Percentiles rank a stretch among this genome's conserved stretches.
These are phyloP conservation scores for Caracal caracal DNA, from an alignment of 2,113 vertebrate genomes.

Conservation along the genomic window DNA sequence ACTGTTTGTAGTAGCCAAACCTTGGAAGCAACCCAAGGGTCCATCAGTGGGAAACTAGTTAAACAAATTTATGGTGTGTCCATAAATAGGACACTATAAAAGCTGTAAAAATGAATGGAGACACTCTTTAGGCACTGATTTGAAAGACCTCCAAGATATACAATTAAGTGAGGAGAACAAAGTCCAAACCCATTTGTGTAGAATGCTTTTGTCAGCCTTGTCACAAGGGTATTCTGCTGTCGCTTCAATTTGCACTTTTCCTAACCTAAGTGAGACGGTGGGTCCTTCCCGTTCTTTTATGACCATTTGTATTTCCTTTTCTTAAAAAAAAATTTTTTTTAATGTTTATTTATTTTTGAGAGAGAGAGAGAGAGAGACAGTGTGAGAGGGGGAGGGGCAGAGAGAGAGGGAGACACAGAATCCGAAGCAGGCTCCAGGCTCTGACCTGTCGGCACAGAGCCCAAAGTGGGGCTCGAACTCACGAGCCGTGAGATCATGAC, in stretches of 20 bases:
- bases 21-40: background rate
- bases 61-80: background rate
- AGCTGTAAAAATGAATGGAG: slow-evolving; percentile 45
- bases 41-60: background rate
- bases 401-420: too few relatives aligned
- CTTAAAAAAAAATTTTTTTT: too few relatives aligned
- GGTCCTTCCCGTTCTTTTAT: background rate
- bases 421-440: too few relatives aligned
- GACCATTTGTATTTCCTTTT: background rate
- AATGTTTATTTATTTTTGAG: too few relatives aligned
- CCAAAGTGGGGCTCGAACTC: too few relatives aligned
- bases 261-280: background rate
- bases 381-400: too few relatives aligned
- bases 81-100: slow-evolving; percentile 41
- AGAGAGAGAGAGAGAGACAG: too few relatives aligned
- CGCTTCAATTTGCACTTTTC: background rate
- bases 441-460: too few relatives aligned
- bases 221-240: background rate
- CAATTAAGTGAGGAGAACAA: background rate
- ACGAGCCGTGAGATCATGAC: too few relatives aligned
- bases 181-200: background rate
- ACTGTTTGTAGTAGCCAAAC: background rate
- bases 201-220: background rate
- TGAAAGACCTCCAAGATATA: slow-evolving; percentile 38
- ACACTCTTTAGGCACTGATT: background rate